Evolutionary conservation across 2,888 invertebrate genomes (phyloP).

Genomic region (Tenthredo mesomela): DNA sequence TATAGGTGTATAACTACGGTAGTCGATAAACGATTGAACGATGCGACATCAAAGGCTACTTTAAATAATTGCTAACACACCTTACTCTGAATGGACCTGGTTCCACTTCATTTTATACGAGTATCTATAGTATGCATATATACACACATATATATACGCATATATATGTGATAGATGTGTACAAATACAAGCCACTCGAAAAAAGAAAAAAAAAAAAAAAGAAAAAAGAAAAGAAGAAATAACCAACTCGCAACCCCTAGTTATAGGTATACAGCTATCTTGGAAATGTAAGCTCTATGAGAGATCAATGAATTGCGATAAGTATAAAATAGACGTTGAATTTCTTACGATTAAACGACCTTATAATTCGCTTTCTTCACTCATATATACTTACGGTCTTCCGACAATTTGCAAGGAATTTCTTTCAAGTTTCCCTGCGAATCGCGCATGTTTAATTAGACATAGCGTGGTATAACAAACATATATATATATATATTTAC

Average conservation of each 20-base stretch:
- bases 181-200: not conserved
- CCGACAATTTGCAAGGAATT: not conserved
- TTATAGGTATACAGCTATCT: not conserved
- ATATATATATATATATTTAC: not conserved
- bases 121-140: not conserved
- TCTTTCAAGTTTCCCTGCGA: slow-evolving; percentile 13
- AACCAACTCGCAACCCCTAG: too few species aligned
- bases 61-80: slow-evolving; percentile 46
- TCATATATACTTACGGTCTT: not conserved
- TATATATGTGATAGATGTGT: not conserved
- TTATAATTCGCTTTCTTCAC: not conserved
- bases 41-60: slow-evolving; percentile 47
- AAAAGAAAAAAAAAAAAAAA: too few species aligned
- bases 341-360: not conserved
- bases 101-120: not conserved
- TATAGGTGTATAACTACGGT: not conserved
- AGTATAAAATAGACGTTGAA: not conserved
- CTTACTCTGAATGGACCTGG: not conserved
- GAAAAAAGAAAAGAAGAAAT: too few species aligned
- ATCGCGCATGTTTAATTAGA: not conserved
- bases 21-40: slow-evolving; percentile 26
- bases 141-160: not conserved
- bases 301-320: slow-evolving; percentile 5
- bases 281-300: not conserved
- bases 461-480: not conserved